Conservation (phyloP, 92 coral and sea anemone genomes). For the Porites cylindrica region DNA sequence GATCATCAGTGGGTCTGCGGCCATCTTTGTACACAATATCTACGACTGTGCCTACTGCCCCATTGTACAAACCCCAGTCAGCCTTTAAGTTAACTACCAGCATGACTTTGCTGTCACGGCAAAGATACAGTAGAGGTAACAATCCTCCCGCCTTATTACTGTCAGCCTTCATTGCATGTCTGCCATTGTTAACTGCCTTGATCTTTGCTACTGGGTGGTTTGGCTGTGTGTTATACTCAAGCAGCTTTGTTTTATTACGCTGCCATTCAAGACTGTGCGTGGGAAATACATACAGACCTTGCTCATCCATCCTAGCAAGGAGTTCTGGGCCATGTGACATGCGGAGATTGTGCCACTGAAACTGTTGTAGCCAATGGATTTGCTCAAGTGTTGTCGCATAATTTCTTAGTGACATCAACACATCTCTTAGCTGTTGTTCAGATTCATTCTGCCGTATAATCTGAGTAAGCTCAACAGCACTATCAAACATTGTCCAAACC, state of each 20-base stretch:
- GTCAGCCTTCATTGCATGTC: slow-evolving; percentile 46
- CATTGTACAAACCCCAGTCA: slow-evolving; percentile 54
- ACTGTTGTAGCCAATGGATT: slow-evolving; percentile 17
- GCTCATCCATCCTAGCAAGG: slow-evolving; percentile 48
- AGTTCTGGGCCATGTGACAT: slow-evolving; percentile 15
- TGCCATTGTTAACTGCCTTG: slow-evolving; percentile 45
- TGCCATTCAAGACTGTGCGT: slow-evolving; percentile 56
- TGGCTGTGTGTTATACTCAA: slow-evolving; percentile 26
- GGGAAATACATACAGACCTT: slow-evolving; percentile 60
- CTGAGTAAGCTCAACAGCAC: slow-evolving; percentile 49
- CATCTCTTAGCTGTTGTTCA: slow-evolving; percentile 51
- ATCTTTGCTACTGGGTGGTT: slow-evolving; percentile 50
- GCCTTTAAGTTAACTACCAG: slow-evolving; percentile 45
- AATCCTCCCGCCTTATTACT: slow-evolving; percentile 60
- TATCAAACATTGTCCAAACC: slow-evolving; percentile 45
- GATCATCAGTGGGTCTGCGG: slow-evolving; percentile 39
- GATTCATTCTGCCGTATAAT: slow-evolving; percentile 44
- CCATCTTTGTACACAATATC: slow-evolving; percentile 41
- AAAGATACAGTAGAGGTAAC: slow-evolving; percentile 48
- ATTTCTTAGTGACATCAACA: not conserved
- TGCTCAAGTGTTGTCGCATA: not conserved
- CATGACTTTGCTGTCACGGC: slow-evolving; percentile 50
- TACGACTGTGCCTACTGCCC: slow-evolving; percentile 58
- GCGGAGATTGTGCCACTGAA: slow-evolving; percentile 16
- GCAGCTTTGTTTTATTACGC: slow-evolving; percentile 41